A percentile compares a stretch with the other conserved stretches of the same genome.
Evolutionary conservation across 2,888 invertebrate genomes (phyloP).

Genomic region (Cacoxenus indagator): DNA sequence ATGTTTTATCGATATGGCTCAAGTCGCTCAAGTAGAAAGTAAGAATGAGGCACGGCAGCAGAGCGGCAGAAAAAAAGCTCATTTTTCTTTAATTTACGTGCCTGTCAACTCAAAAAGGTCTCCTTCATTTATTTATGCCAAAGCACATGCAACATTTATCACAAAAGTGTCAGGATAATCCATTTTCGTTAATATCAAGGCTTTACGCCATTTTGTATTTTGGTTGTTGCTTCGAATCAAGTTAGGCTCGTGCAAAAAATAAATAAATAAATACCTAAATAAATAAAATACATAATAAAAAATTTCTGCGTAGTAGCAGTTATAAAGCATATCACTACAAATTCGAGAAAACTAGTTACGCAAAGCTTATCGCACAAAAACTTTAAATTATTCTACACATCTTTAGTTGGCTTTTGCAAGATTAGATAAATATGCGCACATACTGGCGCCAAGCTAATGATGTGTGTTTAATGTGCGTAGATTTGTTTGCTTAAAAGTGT

Average conservation of each 20-base stretch:
- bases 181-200: slow-evolving; percentile 51
- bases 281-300: neutral
- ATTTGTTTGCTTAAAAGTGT: too few species aligned
- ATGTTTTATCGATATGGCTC: slow-evolving; percentile 42
- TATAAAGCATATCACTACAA: too few species aligned
- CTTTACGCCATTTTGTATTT: slow-evolving; percentile 39
- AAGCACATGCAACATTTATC: slow-evolving; percentile 22
- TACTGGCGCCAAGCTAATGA: too few species aligned
- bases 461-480: too few species aligned
- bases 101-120: slow-evolving; percentile 61
- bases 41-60: neutral
- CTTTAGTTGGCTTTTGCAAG: too few species aligned
- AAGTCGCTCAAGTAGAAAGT: neutral
- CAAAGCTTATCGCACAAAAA: too few species aligned
- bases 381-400: too few species aligned
- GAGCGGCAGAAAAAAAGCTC: slow-evolving; percentile 41
- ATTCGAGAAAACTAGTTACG: too few species aligned
- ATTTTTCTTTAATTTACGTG: slow-evolving; percentile 66
- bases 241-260: neutral
- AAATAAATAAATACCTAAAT: neutral
- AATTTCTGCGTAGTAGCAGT: neutral
- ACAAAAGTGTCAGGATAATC: slow-evolving; percentile 51
- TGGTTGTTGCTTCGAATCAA: too few species aligned
- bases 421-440: too few species aligned
- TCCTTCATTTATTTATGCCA: slow-evolving; percentile 54